A percentile compares a stretch with the other conserved stretches of the same genome.
These are phyloP conservation scores for Laothoe populi DNA, from an alignment of 2,888 invertebrate species.

Conservation along the genomic window DNA sequence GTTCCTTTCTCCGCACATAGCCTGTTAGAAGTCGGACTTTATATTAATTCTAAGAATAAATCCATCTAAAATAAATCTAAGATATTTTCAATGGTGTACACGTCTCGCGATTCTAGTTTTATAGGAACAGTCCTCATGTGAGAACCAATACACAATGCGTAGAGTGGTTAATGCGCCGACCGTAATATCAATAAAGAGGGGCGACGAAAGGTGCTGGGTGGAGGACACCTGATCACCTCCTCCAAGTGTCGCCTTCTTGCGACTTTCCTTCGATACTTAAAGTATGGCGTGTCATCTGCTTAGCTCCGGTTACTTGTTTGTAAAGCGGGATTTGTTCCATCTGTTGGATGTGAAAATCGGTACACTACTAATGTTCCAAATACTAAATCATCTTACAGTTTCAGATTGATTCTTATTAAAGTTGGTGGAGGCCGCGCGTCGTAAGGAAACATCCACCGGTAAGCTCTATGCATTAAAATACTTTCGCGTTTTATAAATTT, in stretches of 20 bases:
- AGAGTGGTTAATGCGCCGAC: slow-evolving; percentile 74
- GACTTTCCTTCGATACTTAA: slow-evolving; percentile 74
- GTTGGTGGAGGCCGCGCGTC: too few species aligned
- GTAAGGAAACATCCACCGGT: too few species aligned
- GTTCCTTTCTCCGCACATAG: too few species aligned
- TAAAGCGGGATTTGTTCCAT: slow-evolving; percentile 62
- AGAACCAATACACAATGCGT: slow-evolving; percentile 69
- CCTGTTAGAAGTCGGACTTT: too few species aligned
- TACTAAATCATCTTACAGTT: too few species aligned
- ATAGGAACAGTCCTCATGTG: slow-evolving; percentile 60
- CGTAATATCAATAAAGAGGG: slow-evolving; percentile 76
- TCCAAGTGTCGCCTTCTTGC: slow-evolving; percentile 62
- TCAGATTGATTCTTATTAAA: too few species aligned
- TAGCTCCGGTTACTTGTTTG: slow-evolving; percentile 71
- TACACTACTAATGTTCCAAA: slow-evolving; percentile 18
- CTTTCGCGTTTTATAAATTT: neutral
- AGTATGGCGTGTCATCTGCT: slow-evolving; percentile 76
- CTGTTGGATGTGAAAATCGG: slow-evolving; percentile 54
- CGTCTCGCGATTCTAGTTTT: slow-evolving; percentile 54
- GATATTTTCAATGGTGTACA: slow-evolving; percentile 30
- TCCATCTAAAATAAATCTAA: slow-evolving; percentile 26
- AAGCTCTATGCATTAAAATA: neutral
- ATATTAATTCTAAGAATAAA: too few species aligned
- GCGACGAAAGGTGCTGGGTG: slow-evolving; percentile 47
- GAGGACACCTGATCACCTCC: slow-evolving; percentile 56